Evolutionary conservation across 1,140 invertebrate species (phyloP).

Genomic region (Drosophila kepulauana): DNA sequence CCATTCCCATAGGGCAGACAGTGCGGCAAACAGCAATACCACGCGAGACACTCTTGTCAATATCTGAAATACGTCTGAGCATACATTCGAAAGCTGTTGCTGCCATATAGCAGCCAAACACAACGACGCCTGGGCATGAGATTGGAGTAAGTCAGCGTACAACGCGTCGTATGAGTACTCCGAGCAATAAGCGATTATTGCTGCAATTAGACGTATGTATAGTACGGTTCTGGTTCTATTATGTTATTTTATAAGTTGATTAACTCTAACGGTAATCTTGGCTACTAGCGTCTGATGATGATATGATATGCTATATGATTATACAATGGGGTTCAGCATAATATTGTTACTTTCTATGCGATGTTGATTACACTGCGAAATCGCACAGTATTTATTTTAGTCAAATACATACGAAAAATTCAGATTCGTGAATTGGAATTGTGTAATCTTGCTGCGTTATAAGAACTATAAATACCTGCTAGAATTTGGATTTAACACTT

Average conservation of each 20-base stretch:
- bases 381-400: conserved; percentile 2
- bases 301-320: conserved; percentile 7
- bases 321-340: background rate
- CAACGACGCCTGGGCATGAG: background rate
- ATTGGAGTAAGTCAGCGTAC: background rate
- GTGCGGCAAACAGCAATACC: background rate
- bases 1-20: background rate
- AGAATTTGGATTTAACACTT: too few relatives aligned
- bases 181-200: conserved; percentile 24
- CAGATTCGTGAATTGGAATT: background rate
- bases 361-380: background rate
- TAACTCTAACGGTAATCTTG: background rate
- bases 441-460: background rate
- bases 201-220: conserved; percentile 15
- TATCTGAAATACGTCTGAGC: conserved; percentile 67
- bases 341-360: conserved; percentile 4
- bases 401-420: conserved; percentile 1
- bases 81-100: conserved; percentile 41
- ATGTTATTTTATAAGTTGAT: conserved; percentile 22
- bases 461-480: too few relatives aligned
- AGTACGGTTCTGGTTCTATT: background rate
- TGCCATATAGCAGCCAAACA: conserved; percentile 5
- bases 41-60: conserved; percentile 38
- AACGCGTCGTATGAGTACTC: background rate
- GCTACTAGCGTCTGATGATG: conserved; percentile 12